Evolutionary conservation across 2,113 vertebrate species (phyloP).

Genomic region (Gymnarchus niloticus): DNA sequence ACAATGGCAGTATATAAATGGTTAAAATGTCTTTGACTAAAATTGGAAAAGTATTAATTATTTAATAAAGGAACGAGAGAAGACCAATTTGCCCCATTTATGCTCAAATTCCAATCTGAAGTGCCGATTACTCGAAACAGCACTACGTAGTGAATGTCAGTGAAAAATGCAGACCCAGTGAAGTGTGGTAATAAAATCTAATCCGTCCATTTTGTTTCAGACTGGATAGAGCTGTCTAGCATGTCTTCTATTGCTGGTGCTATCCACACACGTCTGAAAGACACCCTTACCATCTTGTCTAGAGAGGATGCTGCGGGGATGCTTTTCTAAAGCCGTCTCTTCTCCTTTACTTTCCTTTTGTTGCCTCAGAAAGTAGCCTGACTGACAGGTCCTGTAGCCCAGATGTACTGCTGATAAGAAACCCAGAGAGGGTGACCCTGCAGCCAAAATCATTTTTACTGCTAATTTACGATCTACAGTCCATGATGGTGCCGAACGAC

Average conservation of each 20-base stretch:
- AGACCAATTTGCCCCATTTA: neutral
- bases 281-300: neutral
- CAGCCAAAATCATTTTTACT: neutral
- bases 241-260: neutral
- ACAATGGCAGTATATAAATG: neutral
- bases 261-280: neutral
- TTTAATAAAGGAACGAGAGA: neutral
- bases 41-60: neutral
- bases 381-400: neutral
- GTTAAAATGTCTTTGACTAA: neutral
- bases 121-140: neutral
- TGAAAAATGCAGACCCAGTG: neutral
- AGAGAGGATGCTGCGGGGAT: neutral
- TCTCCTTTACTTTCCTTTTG: neutral
- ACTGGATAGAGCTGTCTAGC: neutral
- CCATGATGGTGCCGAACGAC: neutral
- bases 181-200: constrained; percentile 5
- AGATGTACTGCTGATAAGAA: neutral
- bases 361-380: neutral
- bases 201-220: neutral
- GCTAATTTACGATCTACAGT: neutral
- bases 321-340: neutral
- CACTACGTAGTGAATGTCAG: neutral
- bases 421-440: neutral
- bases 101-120: constrained; percentile 11